phyloP scores from a whole-genome alignment of 2,888 invertebrate species.

The Synergus umbraculus region DNA sequence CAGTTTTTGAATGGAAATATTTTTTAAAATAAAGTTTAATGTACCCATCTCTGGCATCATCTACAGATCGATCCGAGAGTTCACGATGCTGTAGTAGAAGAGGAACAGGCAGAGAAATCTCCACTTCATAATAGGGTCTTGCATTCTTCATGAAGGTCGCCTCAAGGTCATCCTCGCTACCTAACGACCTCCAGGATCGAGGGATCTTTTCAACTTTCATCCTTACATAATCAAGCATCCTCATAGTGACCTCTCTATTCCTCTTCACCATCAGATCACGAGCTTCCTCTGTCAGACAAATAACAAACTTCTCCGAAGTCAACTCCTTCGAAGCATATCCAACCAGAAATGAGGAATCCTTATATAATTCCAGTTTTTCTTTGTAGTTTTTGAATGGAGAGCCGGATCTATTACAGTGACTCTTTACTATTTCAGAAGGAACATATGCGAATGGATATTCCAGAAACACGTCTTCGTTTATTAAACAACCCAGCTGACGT shows the following conservation, averaged over 20 bases:
- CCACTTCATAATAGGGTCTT: conserved; percentile 82
- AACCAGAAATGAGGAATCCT: conserved; percentile 76
- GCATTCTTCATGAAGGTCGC: conserved; percentile 78
- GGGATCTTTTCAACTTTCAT: conserved; percentile 80
- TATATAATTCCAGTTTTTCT: conserved; percentile 59
- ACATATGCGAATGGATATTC: conserved; percentile 74
- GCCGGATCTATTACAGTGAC: conserved; percentile 48
- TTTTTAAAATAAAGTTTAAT: conserved; percentile 76
- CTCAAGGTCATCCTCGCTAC: conserved; percentile 83
- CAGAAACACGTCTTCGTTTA: conserved; percentile 69
- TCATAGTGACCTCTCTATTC: conserved; percentile 60
- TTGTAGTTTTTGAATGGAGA: conserved; percentile 59
- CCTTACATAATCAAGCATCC: conserved; percentile 61
- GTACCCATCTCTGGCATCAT: conserved; percentile 83
- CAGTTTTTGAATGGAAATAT: too few species aligned
- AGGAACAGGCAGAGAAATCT: conserved; percentile 69
- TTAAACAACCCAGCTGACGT: conserved; percentile 63
- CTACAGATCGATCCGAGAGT: conserved; percentile 77
- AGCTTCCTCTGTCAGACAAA: conserved; percentile 81
- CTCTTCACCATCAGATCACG: conserved; percentile 73
- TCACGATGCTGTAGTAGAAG: conserved; percentile 42
- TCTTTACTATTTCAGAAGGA: conserved; percentile 54
- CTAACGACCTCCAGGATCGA: conserved; percentile 81
- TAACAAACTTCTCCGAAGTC: conserved; percentile 82
- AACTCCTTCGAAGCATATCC: conserved; percentile 84